Evolutionary conservation across 2,113 vertebrate species (phyloP).

Genomic region (Passer montanus): DNA sequence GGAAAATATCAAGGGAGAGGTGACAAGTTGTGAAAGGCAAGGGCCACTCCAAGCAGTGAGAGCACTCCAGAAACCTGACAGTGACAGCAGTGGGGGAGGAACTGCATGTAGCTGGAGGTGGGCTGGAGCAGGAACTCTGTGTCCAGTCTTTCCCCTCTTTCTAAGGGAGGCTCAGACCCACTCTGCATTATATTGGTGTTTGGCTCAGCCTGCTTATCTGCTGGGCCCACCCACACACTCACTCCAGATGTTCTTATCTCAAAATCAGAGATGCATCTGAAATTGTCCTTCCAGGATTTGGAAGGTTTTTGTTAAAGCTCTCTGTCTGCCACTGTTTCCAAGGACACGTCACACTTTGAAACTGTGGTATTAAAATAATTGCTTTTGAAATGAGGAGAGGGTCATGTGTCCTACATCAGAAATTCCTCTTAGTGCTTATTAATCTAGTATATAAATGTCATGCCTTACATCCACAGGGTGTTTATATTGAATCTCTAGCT

Average conservation of each 20-base stretch:
- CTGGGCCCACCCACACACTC: neutral
- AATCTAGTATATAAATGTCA: conserved; percentile 26
- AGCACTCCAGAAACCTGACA: neutral
- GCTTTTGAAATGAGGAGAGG: neutral
- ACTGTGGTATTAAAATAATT: conserved; percentile 24
- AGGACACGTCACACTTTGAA: neutral
- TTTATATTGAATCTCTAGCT: conserved; percentile 41
- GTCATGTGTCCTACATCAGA: conserved; percentile 22
- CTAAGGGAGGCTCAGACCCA: neutral
- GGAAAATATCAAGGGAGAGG: neutral
- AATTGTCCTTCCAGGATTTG: neutral
- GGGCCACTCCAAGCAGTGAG: neutral
- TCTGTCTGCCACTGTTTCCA: neutral
- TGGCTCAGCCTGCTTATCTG: neutral
- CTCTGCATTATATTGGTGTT: neutral
- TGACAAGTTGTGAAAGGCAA: neutral
- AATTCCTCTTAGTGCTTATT: conserved; percentile 49
- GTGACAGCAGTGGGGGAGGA: rapidly evolving
- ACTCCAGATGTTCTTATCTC: neutral
- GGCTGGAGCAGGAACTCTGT: neutral
- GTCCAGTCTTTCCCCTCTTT: neutral
- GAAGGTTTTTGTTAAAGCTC: neutral
- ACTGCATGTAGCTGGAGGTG: neutral
- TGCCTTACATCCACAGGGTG: conserved; percentile 28
- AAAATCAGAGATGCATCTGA: neutral